Evolutionary conservation across 2,113 vertebrate species (phyloP).

Genomic region (Lipotes vexillifer): DNA sequence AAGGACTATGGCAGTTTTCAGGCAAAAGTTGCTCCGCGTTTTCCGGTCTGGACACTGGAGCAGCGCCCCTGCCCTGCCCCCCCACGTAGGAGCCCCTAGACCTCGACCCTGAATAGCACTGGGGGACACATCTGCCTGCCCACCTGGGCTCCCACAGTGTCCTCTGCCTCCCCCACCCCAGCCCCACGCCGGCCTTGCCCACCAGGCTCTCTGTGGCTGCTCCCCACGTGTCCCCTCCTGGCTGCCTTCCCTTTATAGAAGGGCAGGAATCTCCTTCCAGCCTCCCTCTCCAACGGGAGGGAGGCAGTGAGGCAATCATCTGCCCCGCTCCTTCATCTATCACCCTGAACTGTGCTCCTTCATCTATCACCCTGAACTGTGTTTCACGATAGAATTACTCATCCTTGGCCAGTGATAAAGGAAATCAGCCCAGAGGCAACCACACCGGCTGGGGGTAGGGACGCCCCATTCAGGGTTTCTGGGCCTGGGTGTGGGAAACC

Average conservation of each 20-base stretch:
- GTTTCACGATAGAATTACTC: constrained; percentile 58
- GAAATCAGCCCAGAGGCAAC: not conserved
- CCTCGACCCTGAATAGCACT: not conserved
- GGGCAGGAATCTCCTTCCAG: not conserved
- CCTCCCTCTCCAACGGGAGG: not conserved
- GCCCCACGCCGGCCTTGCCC: not conserved
- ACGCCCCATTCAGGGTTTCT: not conserved
- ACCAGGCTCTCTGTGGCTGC: no score
- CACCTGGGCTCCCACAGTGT: not conserved
- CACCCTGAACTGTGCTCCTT: constrained; percentile 48
- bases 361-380: constrained; percentile 57
- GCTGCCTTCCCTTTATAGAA: not conserved
- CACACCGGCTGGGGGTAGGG: not conserved
- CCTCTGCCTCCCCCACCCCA: not conserved
- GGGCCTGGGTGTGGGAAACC: not conserved
- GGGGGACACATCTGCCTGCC: not conserved
- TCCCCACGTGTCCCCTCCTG: not conserved
- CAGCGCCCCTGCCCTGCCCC: not conserved
- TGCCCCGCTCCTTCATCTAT: constrained; percentile 47
- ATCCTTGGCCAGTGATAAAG: constrained; percentile 50
- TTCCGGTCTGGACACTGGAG: not conserved
- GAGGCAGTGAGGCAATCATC: not conserved
- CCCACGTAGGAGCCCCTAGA: not conserved
- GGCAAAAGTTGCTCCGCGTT: not conserved
- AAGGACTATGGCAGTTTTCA: not conserved